Conservation (phyloP, 2,113 vertebrate species). For the Budorcas taxicolor region DNA sequence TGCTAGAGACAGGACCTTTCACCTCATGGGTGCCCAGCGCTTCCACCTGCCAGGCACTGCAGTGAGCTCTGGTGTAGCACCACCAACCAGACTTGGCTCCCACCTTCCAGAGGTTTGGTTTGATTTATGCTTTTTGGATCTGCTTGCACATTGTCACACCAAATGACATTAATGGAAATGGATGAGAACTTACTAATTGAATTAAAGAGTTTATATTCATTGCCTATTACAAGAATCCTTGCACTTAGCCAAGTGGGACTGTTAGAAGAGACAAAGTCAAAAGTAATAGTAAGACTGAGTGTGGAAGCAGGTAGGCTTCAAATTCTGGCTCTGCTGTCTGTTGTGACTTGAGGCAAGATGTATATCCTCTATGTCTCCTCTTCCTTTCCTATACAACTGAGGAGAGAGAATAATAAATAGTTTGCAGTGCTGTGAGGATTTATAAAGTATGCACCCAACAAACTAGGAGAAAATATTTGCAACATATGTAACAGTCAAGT, state of each 20-base stretch:
- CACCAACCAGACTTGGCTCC: not conserved
- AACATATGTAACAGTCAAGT: not conserved
- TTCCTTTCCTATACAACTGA: not conserved
- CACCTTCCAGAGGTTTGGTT: not conserved
- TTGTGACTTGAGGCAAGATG: not conserved
- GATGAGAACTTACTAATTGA: not conserved
- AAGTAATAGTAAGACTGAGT: not conserved
- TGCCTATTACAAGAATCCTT: not conserved
- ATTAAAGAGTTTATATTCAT: not conserved
- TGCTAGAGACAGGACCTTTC: not conserved
- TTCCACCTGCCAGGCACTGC: not conserved
- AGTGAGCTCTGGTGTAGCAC: fast-evolving
- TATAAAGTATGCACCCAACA: not conserved
- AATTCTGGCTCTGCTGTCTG: not conserved
- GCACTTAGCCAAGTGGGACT: not conserved
- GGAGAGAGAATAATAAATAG: not conserved
- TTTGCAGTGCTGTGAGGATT: not conserved
- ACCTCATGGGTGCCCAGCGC: fast-evolving
- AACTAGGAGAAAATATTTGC: not conserved
- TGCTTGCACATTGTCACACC: not conserved
- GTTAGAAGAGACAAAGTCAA: not conserved
- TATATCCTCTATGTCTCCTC: not conserved
- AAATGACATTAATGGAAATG: not conserved
- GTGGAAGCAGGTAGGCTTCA: not conserved
- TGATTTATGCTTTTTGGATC: not conserved